These are phyloP conservation scores for Masnerella sp. DNA, from an alignment of 2,888 invertebrate genomes.

Conservation along the genomic window DNA sequence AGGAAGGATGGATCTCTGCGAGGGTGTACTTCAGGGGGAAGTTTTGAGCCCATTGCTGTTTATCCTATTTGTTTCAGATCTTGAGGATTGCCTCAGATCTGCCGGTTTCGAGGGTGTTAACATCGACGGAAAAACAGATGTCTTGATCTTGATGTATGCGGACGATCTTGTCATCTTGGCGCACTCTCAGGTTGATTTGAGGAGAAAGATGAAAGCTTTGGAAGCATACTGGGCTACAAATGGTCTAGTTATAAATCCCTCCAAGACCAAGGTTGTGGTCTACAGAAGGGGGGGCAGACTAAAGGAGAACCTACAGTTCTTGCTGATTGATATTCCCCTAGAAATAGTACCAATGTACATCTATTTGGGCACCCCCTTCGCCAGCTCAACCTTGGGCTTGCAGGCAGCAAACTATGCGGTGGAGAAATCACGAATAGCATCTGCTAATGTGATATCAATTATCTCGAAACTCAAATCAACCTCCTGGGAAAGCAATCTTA, in stretches of 20 bases:
- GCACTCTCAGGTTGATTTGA: background rate
- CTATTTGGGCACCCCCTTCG: too few species aligned
- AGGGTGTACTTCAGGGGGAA: background rate
- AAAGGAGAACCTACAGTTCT: too few species aligned
- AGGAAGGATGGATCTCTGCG: background rate
- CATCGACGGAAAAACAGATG: background rate
- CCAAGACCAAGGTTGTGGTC: background rate
- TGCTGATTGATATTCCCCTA: too few species aligned
- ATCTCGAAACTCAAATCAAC: too few species aligned
- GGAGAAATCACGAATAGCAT: too few species aligned
- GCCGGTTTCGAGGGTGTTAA: background rate
- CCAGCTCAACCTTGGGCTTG: too few species aligned
- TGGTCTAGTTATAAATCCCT: background rate
- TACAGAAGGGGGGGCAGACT: background rate
- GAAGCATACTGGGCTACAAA: background rate
- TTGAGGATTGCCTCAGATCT: background rate
- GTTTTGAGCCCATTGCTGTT: constrained; percentile 16
- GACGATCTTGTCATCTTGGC: constrained; percentile 17
- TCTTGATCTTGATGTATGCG: background rate
- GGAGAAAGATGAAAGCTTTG: background rate
- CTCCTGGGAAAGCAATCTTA: too few species aligned
- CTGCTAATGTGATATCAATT: too few species aligned
- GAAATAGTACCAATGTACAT: too few species aligned
- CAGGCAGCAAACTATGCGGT: too few species aligned
- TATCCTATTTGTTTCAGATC: constrained; percentile 1